phyloP scores from a whole-genome alignment of 2,888 invertebrate genomes.

The Eledone cirrhosa region DNA sequence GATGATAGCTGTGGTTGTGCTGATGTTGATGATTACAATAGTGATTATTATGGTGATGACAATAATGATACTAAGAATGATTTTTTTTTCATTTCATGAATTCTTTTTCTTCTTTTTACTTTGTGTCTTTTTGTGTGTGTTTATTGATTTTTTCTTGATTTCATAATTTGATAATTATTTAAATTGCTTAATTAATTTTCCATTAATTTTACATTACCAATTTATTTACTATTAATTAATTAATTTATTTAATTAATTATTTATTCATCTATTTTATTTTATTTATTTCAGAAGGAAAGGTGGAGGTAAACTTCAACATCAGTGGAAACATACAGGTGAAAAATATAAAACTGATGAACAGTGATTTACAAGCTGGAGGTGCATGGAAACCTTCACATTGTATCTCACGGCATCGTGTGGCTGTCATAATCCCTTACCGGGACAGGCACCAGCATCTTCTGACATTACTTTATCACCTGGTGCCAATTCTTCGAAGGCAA shows the following conservation, averaged over 20 bases:
- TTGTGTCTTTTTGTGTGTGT: too few relatives aligned
- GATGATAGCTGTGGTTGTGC: too few relatives aligned
- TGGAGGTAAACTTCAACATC: conserved; percentile 38
- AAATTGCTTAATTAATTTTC: not conserved
- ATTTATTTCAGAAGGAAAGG: conserved; percentile 38
- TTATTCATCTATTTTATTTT: not conserved
- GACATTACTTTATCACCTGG: conserved; percentile 68
- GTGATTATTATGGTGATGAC: too few relatives aligned
- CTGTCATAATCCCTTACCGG: conserved; percentile 65
- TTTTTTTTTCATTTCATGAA: too few relatives aligned
- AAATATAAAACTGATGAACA: conserved; percentile 40
- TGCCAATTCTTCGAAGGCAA: conserved; percentile 70
- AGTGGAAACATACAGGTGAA: conserved; percentile 34
- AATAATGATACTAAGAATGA: too few relatives aligned
- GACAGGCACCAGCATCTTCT: conserved; percentile 68
- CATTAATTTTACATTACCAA: not conserved
- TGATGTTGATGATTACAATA: too few relatives aligned
- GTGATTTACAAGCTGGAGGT: conserved; percentile 52
- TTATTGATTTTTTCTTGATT: too few relatives aligned
- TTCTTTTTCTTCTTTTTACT: too few relatives aligned
- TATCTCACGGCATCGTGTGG: conserved; percentile 57
- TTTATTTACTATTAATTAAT: not conserved
- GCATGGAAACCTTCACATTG: conserved; percentile 55
- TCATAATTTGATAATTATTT: too few relatives aligned
- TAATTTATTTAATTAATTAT: not conserved